Conservation (phyloP, 2,888 invertebrate genomes). For the Copidosoma aretas region DNA sequence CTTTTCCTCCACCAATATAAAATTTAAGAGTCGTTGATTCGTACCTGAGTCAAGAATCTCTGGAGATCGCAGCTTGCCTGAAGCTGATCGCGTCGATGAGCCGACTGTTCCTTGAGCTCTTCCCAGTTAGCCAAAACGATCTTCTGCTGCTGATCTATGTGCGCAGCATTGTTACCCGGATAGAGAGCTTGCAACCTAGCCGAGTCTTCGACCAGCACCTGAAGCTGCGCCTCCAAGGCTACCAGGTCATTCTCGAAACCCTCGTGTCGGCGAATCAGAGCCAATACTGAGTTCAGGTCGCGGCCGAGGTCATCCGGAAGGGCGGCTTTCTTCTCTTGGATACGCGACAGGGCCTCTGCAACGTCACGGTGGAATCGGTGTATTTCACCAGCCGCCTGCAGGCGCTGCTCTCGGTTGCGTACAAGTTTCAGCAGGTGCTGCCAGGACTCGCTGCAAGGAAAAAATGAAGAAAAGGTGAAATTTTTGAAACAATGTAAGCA, state of each 20-base stretch:
- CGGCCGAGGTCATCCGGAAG: slow-evolving; percentile 82
- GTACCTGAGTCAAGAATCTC: slow-evolving; percentile 82
- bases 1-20: background rate
- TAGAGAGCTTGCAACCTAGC: slow-evolving; percentile 84
- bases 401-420: slow-evolving; percentile 82
- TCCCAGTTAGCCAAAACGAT: slow-evolving; percentile 89
- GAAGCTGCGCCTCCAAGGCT: slow-evolving; percentile 88
- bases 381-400: slow-evolving; percentile 94
- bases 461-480: background rate
- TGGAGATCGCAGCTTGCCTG: slow-evolving; percentile 89
- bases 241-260: slow-evolving; percentile 92
- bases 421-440: slow-evolving; percentile 85
- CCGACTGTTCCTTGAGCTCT: slow-evolving; percentile 81
- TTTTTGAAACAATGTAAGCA: background rate
- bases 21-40: background rate
- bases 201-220: slow-evolving; percentile 92
- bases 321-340: slow-evolving; percentile 87
- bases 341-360: slow-evolving; percentile 86
- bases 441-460: slow-evolving; percentile 75
- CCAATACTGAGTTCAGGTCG: slow-evolving; percentile 85
- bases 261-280: slow-evolving; percentile 85
- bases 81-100: slow-evolving; percentile 79
- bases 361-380: slow-evolving; percentile 97
- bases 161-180: slow-evolving; percentile 89
- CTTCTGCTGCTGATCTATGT: slow-evolving; percentile 86